Conservation (phyloP, 2,888 invertebrate species). For the Drosophila meridionalis region DNA sequence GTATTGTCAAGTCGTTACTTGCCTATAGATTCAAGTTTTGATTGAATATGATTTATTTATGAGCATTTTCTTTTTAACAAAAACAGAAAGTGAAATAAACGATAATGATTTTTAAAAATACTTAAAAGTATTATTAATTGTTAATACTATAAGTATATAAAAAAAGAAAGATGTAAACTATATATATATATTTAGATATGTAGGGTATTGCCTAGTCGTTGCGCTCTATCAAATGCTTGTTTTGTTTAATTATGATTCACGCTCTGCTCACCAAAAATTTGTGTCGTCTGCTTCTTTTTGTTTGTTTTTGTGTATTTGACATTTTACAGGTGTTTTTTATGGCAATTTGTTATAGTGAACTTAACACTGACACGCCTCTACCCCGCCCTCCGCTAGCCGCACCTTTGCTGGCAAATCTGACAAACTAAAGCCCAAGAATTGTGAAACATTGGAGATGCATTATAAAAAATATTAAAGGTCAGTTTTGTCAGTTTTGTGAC, state of each 20-base stretch:
- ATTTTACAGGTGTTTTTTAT: slow-evolving; percentile 34
- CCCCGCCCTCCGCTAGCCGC: not conserved
- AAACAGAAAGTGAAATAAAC: no score
- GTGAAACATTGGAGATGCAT: slow-evolving; percentile 17
- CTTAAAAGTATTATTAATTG: no score
- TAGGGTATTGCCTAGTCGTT: slow-evolving; percentile 7
- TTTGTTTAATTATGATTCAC: slow-evolving; percentile 23
- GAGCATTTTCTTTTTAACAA: no score
- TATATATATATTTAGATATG: no score
- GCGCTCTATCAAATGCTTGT: not conserved
- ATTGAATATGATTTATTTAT: no score
- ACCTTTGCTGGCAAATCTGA: slow-evolving; percentile 2
- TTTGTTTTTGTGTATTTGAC: not conserved
- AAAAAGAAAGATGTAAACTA: no score
- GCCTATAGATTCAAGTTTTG: no score
- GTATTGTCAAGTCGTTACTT: not conserved
- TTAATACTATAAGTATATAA: no score
- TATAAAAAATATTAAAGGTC: slow-evolving; percentile 50
- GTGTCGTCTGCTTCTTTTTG: slow-evolving; percentile 2
- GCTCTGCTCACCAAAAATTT: not conserved
- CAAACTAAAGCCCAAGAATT: slow-evolving; percentile 8
- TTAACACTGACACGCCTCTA: not conserved
- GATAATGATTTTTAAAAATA: no score
- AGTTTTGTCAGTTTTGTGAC: slow-evolving; percentile 26
- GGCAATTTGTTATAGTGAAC: slow-evolving; percentile 19